Evolutionary conservation across 2,797 vertebrate genomes (phyloP), one percentile per base, ranked within the genome.

Genomic region (Garrulus glandarius): DNA sequence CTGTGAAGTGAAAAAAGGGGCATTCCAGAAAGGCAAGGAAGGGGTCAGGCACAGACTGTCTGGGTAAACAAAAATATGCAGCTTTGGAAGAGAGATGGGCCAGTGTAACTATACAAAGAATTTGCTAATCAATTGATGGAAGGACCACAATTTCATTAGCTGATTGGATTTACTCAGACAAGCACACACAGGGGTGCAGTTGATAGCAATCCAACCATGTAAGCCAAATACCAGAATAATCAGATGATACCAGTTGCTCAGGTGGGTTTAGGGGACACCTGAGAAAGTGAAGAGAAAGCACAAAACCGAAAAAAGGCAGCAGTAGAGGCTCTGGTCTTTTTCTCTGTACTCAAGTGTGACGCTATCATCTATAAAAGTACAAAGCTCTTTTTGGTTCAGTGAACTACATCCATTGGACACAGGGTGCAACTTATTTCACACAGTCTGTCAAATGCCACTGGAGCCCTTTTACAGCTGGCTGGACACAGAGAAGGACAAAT

Each of bases 91-190:
- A 77, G 71, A 77, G 69, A 77, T 10, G 14, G 87, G 22, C 37
- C 43, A 37, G 37, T 32, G 5, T 15, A 93, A 72, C 61, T n/a
- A 8, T 3, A 37, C 11, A 60, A 88, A 65, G 65, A 82, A 78
- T 91, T 37, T 75, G n/a, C 87, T 50, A 85, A 71, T 65, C 53
- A 94, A 52, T 76, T 87, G 82, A 92, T 69, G 70, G 76, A 65
- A 89, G 76, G 36, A 61, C 21, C 39, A 84, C 64, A 55, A 84
- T 65, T 95, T 82, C 69, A 89, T 95, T 61, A 95, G 64, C 70
- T 93, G 52, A 77, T 69, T 89, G 80, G 74, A 81, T 95, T 97
- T 95, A 84, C 49, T 68, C 78, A 94, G 93, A 41, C 82, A 97
- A 96, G 91, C 17, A 81, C 34, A 21, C 69, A 71, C 52, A 63